Base-by-base conservation (phyloP, 2,113 vertebrate species). In the Ia io region DNA sequence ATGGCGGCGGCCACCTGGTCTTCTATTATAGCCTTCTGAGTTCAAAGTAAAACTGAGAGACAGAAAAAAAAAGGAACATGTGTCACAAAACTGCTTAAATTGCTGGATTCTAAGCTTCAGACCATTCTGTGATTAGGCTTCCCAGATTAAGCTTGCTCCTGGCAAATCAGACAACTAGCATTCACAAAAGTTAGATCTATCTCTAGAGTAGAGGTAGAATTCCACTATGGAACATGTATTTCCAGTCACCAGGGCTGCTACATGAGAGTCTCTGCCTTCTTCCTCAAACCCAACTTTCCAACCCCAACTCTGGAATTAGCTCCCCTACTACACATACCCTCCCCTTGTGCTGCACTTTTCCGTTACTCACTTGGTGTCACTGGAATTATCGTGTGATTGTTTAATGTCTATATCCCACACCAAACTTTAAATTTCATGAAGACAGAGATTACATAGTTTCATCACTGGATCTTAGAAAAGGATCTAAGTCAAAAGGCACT, bases 1-100 rank as follows among this genome's bases (percentile, higher is more conserved):
- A 73, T 53, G 65, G 22, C 42, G 80, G 53, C 95, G 97, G 74
- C 71, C 95, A 89, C 78, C 91, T 51, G 53, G 92, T 91, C 87
- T 97, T 65, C 90, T 53, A 59, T 80, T 97, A 73, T 71, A 97
- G 86, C 92, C 84, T 95, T 94, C 92, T 84, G 91, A 20, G 3
- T 88, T 86, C 92, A 96, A 91, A 96, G 88, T 95, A 95, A 97
- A 97, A 74, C 95, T 92, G 71, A 44, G 37, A 82, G 28, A 69
- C 0, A 40, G 25, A 32, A 87, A 94, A 84, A 74, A 28, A 85
- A 94, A 80, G 56, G 9, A 84, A 11, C 9, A 70, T 35, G 59
- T 40, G 92, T 18, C n/a, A 91, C 4, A 17, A 22, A 70, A 76
- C 11, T 0, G 2, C 85, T 70, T 67, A n/a, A 61, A 89, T 51